Percentiles rank a stretch among this genome's conserved stretches.
Evolutionary conservation across 2,113 vertebrate species (phyloP).

Genomic region (Notiomystis cincta): DNA sequence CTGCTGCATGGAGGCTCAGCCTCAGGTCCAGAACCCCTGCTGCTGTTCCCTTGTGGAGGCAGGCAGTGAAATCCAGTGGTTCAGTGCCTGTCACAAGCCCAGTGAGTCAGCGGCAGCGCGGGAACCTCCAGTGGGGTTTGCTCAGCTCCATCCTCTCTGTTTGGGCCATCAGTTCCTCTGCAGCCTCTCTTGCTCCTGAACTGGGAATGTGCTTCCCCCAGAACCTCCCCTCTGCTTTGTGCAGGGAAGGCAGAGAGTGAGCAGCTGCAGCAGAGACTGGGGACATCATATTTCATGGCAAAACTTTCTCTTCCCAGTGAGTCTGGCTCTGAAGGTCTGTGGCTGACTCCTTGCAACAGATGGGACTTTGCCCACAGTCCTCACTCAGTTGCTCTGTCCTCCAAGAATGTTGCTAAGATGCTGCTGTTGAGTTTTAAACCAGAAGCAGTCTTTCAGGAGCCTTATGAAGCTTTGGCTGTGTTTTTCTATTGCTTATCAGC

Average conservation of each 20-base stretch:
- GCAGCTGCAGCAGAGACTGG: not conserved
- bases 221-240: not conserved
- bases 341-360: not conserved
- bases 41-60: not conserved
- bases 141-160: not conserved
- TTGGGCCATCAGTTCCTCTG: fast-evolving
- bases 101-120: fast-evolving
- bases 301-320: not conserved
- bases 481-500: not conserved
- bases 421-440: not conserved
- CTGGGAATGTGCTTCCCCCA: fast-evolving
- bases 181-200: not conserved
- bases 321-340: not conserved
- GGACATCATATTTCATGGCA: not conserved
- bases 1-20: not conserved
- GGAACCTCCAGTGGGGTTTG: not conserved
- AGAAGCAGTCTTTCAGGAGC: not conserved
- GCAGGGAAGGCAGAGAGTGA: not conserved
- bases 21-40: fast-evolving
- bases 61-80: fast-evolving
- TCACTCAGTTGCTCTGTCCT: not conserved
- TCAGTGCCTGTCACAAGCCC: fast-evolving
- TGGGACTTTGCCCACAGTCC: not conserved
- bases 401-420: not conserved
- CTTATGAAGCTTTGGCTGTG: not conserved